Base-by-base conservation (phyloP, 2,113 vertebrate species). In the Heterocephalus glaber region DNA sequence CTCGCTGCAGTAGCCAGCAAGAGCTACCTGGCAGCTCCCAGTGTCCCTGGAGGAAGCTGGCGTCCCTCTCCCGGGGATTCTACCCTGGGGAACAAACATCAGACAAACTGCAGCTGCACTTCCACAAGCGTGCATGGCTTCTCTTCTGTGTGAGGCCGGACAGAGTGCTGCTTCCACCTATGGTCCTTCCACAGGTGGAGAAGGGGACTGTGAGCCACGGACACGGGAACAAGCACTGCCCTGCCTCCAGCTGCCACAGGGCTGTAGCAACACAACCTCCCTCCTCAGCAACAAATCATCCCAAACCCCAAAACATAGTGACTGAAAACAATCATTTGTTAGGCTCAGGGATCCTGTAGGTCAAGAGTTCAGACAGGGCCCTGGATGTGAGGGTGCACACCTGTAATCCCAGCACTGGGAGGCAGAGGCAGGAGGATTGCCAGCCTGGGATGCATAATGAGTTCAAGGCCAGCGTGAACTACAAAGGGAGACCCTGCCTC, bases 131-230 rank as follows among this genome's bases (percentile, higher is more conserved):
- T 17, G 30, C 26, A 20, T 79, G 14, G 24, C n/a, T 66, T 60
- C 65, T 49, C 49, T 17, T 49, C 58, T 17, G 16, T 3, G 20
- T 49, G 3, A 11, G 84, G 30, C 56, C n/a, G 5, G 17, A 19
- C 72, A 81, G 87, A 86, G 63, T 38, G 24, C 47, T 24, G 24
- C 3, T 0, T 63, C 26, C 1, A 0, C 6, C 7, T 0, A 0
- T 33, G 54, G 72, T n/a, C 65, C 81, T 66, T 16, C 7, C 44
- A 41, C 26, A 82, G 56, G 30, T 38, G 24, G 61, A 0, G 10
- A 58, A 16, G 28, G 76, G 66, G n/a, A 68, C 11, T 60, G 22
- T 11, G 24, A 56, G 63, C 41, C 1, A 0, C 1, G 3, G 61
- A 26, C 63, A 28, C 2, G 35, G 41, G 52, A 94, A 7, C n/a